These are phyloP conservation scores for Bombus difficillimus DNA, from an alignment of 1,140 invertebrate genomes.

Conservation along the genomic window DNA sequence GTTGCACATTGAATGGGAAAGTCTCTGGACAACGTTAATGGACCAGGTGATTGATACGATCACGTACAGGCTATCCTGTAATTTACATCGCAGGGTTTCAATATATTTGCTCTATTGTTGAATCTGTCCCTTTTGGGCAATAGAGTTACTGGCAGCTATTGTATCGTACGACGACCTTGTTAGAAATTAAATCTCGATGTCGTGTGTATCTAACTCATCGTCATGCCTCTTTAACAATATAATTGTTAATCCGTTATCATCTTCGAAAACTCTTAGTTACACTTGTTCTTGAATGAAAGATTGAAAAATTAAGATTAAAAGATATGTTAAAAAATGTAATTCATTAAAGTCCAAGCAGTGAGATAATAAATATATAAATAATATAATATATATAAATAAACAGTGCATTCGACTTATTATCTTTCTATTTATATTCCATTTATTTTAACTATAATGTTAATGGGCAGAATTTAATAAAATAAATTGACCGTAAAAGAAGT, in stretches of 20 bases:
- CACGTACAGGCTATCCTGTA: neutral
- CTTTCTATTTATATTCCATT: too few relatives aligned
- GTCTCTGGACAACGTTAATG: neutral
- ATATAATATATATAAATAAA: too few relatives aligned
- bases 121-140: neutral
- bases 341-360: too few relatives aligned
- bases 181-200: neutral
- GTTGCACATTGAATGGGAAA: neutral
- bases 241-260: neutral
- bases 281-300: neutral
- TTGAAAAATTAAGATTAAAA: neutral
- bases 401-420: too few relatives aligned
- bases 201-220: neutral
- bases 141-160: too few relatives aligned
- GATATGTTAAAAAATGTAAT: neutral
- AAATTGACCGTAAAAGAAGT: too few relatives aligned
- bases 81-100: neutral
- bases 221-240: neutral
- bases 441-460: too few relatives aligned
- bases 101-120: constrained; percentile 5
- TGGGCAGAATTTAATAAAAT: too few relatives aligned
- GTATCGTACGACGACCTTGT: neutral
- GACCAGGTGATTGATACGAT: constrained; percentile 4
- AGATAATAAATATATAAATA: too few relatives aligned
- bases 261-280: neutral